Base-by-base conservation (phyloP, 2,797 vertebrate genomes). In the Sparidentex hasta region DNA sequence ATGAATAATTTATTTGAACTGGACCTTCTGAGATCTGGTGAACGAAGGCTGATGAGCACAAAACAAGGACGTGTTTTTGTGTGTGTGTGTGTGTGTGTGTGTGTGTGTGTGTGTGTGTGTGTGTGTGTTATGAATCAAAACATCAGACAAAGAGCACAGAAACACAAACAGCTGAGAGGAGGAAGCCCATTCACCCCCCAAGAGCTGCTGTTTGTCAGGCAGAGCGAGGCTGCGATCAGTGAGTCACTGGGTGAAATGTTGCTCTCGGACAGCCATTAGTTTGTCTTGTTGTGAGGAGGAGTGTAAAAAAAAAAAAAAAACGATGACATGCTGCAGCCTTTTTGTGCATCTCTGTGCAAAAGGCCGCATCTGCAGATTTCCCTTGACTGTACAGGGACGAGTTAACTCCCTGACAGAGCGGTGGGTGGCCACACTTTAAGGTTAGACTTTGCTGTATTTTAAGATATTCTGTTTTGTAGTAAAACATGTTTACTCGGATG, bases 401-500 rank as follows among this genome's bases (percentile, higher is more conserved):
- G 20, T 76, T 55, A 33, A 41, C 21, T 16, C 0, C 2, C 52
- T 72, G 29, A 79, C 43, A 14, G 1, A 41, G n/a, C 23, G 21
- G 46, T 1, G 16, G 18, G 33, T 48, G 9, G 41, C 50, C n/a
- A 5, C 8, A 7, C 21, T 20, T 9, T 48, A 3, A 23, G 47
- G 63, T 68, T 21, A 41, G 20, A 64, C 69, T 58, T 51, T 11
- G 63, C 38, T 62, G 21, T 71, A 50, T 58, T 50, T 73, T 33
- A 27, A 57, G 43, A 69, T 33, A 51, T 55, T 61, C 41, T 29
- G 75, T 74, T 81, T 65, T 38, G 68, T 76, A 7, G 65, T 46
- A 0, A 21, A 46, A 41, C 71, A 17, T 78, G 72, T 85, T 76
- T 69, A 61, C 80, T 52, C 74, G 56, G 63, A 62, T 59, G 87